phyloP scores from a whole-genome alignment of 1,140 invertebrate species.

The Rhyacophila brunnea region DNA sequence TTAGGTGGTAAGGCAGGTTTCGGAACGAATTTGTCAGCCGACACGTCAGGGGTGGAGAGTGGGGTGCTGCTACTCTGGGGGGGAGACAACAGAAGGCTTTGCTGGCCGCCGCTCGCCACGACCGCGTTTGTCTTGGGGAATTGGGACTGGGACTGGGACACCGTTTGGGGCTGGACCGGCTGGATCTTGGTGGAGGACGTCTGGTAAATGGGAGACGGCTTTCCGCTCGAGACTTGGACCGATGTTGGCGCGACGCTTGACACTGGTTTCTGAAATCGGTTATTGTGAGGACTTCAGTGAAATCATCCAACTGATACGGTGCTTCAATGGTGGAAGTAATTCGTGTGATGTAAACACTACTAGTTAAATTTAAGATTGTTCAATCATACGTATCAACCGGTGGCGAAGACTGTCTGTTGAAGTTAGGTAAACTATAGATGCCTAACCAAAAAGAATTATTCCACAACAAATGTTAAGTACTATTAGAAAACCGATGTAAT shows the following conservation, averaged over 20 bases:
- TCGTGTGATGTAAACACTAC: no score
- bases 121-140: slow-evolving; percentile 38
- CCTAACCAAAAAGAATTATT: no score
- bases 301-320: no score
- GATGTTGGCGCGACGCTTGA: slow-evolving; percentile 79
- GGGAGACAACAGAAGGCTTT: slow-evolving; percentile 54
- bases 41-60: slow-evolving; percentile 55
- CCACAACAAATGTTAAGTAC: no score
- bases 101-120: slow-evolving; percentile 32
- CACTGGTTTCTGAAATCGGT: slow-evolving; percentile 61
- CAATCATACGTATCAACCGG: no score
- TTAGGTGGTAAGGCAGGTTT: slow-evolving; percentile 75
- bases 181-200: slow-evolving; percentile 78
- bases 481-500: no score
- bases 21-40: slow-evolving; percentile 50
- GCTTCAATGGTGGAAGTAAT: no score
- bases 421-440: no score
- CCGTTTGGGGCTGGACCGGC: slow-evolving; percentile 75
- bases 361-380: no score
- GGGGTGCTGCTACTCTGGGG: slow-evolving; percentile 60
- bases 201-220: slow-evolving; percentile 75
- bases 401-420: no score
- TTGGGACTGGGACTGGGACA: slow-evolving; percentile 51
- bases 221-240: slow-evolving; percentile 60
- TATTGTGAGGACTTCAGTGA: no score